Conservation (phyloP, 1,140 invertebrate species). For the Meloidogyne floridensis region DNA sequence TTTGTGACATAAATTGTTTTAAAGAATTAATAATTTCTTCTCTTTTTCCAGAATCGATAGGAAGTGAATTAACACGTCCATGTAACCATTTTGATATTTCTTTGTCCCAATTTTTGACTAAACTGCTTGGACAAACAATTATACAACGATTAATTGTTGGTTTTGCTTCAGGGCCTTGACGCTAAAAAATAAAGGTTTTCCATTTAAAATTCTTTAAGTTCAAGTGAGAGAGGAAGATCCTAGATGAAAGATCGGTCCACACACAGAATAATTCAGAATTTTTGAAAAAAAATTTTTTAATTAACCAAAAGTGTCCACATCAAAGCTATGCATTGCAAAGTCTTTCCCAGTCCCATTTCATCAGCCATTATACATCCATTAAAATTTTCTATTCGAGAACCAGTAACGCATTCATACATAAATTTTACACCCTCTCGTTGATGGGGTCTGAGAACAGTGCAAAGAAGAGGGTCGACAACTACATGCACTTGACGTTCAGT, state of each 20-base stretch:
- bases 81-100: slow-evolving; percentile 96
- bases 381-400: slow-evolving; percentile 79
- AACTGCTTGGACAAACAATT: slow-evolving; percentile 91
- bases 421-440: slow-evolving; percentile 98
- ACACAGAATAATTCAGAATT: neutral
- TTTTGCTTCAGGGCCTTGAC: slow-evolving; percentile 72
- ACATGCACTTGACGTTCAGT: slow-evolving; percentile 77
- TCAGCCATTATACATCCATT: slow-evolving; percentile 63
- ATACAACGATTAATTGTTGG: slow-evolving; percentile 86
- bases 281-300: slow-evolving; percentile 66
- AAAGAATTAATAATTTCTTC: slow-evolving; percentile 57
- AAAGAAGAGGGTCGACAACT: slow-evolving; percentile 88
- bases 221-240: too few species aligned
- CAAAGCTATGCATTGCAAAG: slow-evolving; percentile 93
- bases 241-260: too few species aligned
- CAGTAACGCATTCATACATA: slow-evolving; percentile 99
- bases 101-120: slow-evolving; percentile 99
- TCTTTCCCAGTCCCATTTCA: slow-evolving; percentile 80
- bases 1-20: slow-evolving; percentile 68
- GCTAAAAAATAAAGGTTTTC: slow-evolving; percentile 59
- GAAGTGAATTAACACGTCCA: slow-evolving; percentile 78
- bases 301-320: slow-evolving; percentile 90
- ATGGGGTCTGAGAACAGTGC: slow-evolving; percentile 89
- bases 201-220: neutral
- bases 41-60: slow-evolving; percentile 67